Evolutionary conservation across 2,888 invertebrate species (phyloP).

Genomic region (Catocala fraxini): DNA sequence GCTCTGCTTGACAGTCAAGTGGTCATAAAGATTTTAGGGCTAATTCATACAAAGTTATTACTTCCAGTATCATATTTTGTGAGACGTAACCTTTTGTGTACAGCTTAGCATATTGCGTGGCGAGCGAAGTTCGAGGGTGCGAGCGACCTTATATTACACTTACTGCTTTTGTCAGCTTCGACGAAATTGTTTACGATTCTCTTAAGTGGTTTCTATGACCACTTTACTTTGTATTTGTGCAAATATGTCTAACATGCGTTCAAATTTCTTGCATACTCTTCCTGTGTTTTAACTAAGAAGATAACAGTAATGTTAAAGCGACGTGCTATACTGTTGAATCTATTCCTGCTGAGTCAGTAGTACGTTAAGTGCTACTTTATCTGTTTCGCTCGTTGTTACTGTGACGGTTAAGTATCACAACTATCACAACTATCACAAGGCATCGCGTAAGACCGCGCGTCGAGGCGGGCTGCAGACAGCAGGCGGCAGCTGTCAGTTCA

Average conservation of each 20-base stretch:
- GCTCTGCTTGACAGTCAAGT: slow-evolving; percentile 49
- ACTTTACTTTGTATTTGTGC: slow-evolving; percentile 23
- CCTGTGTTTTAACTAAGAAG: slow-evolving; percentile 5
- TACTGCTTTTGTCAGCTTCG: slow-evolving; percentile 23
- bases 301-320: slow-evolving; percentile 12
- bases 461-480: slow-evolving; percentile 7
- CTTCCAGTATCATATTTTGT: slow-evolving; percentile 47
- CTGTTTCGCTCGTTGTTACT: neutral
- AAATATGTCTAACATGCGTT: slow-evolving; percentile 17
- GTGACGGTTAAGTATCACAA: neutral
- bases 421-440: too few species aligned
- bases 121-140: slow-evolving; percentile 13
- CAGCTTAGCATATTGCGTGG: slow-evolving; percentile 39
- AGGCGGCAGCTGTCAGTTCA: slow-evolving; percentile 14
- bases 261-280: slow-evolving; percentile 7
- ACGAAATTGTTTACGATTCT: slow-evolving; percentile 31
- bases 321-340: slow-evolving; percentile 22
- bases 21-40: slow-evolving; percentile 58
- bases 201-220: slow-evolving; percentile 27
- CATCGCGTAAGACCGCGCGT: neutral
- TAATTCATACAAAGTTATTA: slow-evolving; percentile 62
- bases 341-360: slow-evolving; percentile 17
- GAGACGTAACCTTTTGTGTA: slow-evolving; percentile 31
- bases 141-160: neutral
- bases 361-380: slow-evolving; percentile 25